Percentiles rank a stretch among this genome's conserved stretches.
These are phyloP conservation scores for Ceratina calcarata DNA, from an alignment of 1,140 invertebrate species.

Conservation along the genomic window DNA sequence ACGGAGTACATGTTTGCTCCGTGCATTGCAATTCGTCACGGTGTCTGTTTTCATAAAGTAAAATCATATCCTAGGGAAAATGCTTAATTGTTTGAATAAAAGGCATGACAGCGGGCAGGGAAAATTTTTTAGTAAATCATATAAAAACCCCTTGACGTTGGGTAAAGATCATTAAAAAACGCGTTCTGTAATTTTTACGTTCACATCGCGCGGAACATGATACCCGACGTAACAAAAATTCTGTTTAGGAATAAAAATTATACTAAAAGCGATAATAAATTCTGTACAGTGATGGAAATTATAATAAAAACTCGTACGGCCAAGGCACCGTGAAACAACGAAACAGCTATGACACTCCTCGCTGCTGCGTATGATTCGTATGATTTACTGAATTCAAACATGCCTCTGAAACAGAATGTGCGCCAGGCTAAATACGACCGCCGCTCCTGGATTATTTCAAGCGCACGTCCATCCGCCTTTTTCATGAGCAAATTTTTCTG, in stretches of 20 bases:
- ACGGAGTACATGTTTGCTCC: no score
- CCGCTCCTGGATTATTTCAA: not conserved
- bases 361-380: not conserved
- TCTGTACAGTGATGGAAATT: not conserved
- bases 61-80: no score
- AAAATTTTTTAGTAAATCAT: no score
- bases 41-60: no score
- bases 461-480: not conserved
- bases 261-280: no score
- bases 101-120: no score
- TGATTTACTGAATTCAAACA: conserved; percentile 32
- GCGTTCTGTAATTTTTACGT: not conserved
- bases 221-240: conserved; percentile 34
- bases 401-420: not conserved
- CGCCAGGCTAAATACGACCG: conserved; percentile 7
- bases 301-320: conserved; percentile 40
- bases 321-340: not conserved
- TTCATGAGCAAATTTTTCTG: not conserved
- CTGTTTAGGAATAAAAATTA: not conserved
- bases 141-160: no score
- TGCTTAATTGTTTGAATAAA: no score
- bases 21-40: no score
- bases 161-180: not conserved
- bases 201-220: not conserved
- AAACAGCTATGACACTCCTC: not conserved